Conservation (phyloP, 2,888 invertebrate genomes). For the Ormyrus thymus region DNA sequence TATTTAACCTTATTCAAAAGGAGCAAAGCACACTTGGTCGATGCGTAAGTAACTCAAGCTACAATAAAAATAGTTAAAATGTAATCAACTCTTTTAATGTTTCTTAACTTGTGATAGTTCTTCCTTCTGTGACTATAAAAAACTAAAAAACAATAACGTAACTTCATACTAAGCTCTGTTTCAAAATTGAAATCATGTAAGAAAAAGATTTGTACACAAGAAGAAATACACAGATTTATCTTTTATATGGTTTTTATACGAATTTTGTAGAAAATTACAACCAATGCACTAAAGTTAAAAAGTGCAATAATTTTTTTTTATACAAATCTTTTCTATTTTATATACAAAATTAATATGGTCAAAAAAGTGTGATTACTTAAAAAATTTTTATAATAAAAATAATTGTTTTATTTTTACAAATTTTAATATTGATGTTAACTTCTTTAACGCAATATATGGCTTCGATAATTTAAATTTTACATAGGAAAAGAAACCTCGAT, state of each 20-base stretch:
- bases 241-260: constrained; percentile 5
- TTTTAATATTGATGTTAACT: constrained; percentile 48
- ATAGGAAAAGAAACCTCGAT: constrained; percentile 27
- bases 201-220: constrained; percentile 45
- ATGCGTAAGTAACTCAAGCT: too few relatives aligned
- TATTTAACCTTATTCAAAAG: too few relatives aligned
- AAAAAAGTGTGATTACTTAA: constrained; percentile 17
- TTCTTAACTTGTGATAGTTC: too few relatives aligned
- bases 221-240: constrained; percentile 8
- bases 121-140: too few relatives aligned
- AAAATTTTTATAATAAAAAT: constrained; percentile 51
- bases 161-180: background rate
- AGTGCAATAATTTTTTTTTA: constrained; percentile 23
- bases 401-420: constrained; percentile 49
- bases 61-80: too few relatives aligned
- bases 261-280: constrained; percentile 30
- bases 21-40: too few relatives aligned
- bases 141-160: too few relatives aligned
- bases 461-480: background rate
- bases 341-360: constrained; percentile 36
- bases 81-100: too few relatives aligned
- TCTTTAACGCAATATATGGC: constrained; percentile 38
- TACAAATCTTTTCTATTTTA: constrained; percentile 47
- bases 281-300: constrained; percentile 23
- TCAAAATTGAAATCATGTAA: background rate